phyloP scores from a whole-genome alignment of 2,797 vertebrate species.

The Salarias fasciatus region DNA sequence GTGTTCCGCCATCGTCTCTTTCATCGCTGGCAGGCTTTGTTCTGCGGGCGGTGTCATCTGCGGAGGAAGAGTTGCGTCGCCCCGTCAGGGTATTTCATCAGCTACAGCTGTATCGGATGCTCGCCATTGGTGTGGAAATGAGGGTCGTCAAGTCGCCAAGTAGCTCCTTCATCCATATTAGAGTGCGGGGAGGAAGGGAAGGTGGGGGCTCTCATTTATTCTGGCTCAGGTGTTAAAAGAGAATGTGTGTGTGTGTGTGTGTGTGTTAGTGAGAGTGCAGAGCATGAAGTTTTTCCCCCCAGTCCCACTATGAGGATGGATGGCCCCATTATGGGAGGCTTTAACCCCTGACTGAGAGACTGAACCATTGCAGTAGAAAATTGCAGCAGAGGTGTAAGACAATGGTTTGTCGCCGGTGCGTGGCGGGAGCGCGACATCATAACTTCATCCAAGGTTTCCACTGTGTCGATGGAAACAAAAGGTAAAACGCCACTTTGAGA shows the following conservation, averaged over 20 bases:
- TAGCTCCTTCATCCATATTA: slow-evolving; percentile 71
- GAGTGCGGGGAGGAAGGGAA: slow-evolving; percentile 26
- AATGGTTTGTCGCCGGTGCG: slow-evolving; percentile 15
- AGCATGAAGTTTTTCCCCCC: slow-evolving; percentile 21
- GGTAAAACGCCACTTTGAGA: background rate
- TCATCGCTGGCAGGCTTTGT: slow-evolving; percentile 67
- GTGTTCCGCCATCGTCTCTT: slow-evolving; percentile 52
- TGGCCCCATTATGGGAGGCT: slow-evolving; percentile 55
- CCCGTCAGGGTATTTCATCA: slow-evolving; percentile 67
- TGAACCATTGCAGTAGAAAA: slow-evolving; percentile 56
- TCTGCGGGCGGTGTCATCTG: slow-evolving; percentile 57
- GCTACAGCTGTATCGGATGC: slow-evolving; percentile 68
- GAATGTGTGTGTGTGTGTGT: slow-evolving; percentile 17
- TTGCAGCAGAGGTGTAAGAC: slow-evolving; percentile 13
- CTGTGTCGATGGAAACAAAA: background rate
- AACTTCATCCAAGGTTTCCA: slow-evolving; percentile 3
- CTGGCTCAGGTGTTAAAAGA: slow-evolving; percentile 24
- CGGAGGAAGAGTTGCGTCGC: slow-evolving; percentile 56
- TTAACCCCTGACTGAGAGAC: slow-evolving; percentile 63
- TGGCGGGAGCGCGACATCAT: background rate
- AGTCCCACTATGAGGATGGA: slow-evolving; percentile 57
- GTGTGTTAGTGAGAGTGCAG: slow-evolving; percentile 2
- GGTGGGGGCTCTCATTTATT: slow-evolving; percentile 44
- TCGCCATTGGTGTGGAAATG: slow-evolving; percentile 71
- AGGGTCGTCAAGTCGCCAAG: slow-evolving; percentile 67